A percentile compares a stretch with the other conserved stretches of the same genome.
Evolutionary conservation across 35 echinoderm and acorn worm species (phyloP).

Genomic region (Ophioderma brevispina): DNA sequence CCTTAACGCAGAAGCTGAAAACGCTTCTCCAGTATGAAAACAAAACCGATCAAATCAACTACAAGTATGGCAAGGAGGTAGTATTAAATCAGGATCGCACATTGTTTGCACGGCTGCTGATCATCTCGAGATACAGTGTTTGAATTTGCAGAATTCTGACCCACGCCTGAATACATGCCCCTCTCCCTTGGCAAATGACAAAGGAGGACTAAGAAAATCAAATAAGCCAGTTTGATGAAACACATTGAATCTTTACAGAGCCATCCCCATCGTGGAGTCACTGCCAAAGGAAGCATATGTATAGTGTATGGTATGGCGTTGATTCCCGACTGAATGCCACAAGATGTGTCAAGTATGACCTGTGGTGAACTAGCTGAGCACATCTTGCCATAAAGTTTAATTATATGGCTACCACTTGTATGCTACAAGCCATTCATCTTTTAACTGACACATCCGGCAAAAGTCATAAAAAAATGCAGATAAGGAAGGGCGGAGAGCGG

Average conservation of each 20-base stretch:
- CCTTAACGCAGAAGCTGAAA: neutral
- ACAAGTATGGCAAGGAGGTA: neutral
- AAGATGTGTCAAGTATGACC: neutral
- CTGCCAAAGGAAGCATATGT: neutral
- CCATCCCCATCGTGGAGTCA: neutral
- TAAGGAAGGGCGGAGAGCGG: neutral
- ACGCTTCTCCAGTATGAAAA: neutral
- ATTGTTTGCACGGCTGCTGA: neutral
- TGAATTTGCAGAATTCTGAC: neutral
- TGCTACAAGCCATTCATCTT: constrained; percentile 40
- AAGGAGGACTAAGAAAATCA: neutral
- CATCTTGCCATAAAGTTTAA: constrained; percentile 22
- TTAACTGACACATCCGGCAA: constrained; percentile 48
- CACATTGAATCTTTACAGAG: neutral
- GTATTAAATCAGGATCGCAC: neutral
- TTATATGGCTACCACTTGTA: constrained; percentile 5
- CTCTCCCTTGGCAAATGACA: neutral
- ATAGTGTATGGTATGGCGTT: neutral
- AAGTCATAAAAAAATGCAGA: neutral
- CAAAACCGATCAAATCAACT: neutral
- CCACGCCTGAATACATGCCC: neutral
- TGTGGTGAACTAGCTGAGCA: neutral
- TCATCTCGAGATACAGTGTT: neutral
- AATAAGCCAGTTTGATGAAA: neutral
- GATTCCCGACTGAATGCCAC: neutral